Base-by-base conservation (phyloP, 2,888 invertebrate species). In the Chesias legatella region DNA sequence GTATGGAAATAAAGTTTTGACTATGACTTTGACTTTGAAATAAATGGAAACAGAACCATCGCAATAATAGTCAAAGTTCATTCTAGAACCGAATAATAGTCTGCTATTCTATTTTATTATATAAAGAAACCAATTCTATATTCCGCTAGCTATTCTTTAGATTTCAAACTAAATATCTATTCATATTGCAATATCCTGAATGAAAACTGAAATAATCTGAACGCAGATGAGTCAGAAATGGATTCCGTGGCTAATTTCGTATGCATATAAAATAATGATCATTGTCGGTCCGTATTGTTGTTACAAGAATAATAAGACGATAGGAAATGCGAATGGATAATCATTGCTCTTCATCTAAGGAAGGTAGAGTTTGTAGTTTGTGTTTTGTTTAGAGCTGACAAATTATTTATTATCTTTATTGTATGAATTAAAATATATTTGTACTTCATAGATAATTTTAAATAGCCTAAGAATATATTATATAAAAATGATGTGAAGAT, bases 321-420 rank as follows among this genome's bases (percentile, higher is more conserved):
- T 73, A 75, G 74, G 74, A 78, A 74, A 69, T 71, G 63, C 73
- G 56, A 60, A 54, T 47, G 49, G 67, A 68, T 73, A 72, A 78
- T 76, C 73, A 73, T 68, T 63, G 45, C 40, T 36, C 40, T 45
- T 45, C 45, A 45, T 45, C 45, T 40, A 28, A 22, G 36, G 29
- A 9, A 20, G 10, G 7, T 55, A 63, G 64, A 58, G 26, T 6
- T 37, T 11, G 7, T 7, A 36, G 23, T 5, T n/a, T n/a, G n/a
- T 10, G 6, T 9, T 7, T 33, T n/a, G 5, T 3, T 17, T 17
- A 5, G 5, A 17, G 5, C 5, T 17, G 13, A 17, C 13, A 17
- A 17, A 3, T 17, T 17, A 3, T 17, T 17, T 2, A 17, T 17
- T 17, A 17, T 17, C 5, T 3, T 17, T 17, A 2, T 2, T 17